Evolutionary conservation across 2,797 vertebrate genomes (phyloP).

Genomic region (Chaenodraco wilsoni): DNA sequence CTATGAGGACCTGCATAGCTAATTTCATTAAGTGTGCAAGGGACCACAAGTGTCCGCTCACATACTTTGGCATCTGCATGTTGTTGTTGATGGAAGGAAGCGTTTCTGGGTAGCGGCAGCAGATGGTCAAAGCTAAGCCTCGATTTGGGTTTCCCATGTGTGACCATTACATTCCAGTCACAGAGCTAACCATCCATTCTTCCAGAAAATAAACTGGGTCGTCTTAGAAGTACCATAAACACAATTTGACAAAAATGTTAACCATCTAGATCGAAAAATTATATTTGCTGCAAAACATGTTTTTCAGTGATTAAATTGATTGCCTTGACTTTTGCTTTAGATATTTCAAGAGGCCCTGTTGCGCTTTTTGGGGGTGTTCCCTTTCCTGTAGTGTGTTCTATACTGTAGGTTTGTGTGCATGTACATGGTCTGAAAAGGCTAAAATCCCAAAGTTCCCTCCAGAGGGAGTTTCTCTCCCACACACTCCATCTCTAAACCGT

Average conservation of each 20-base stretch:
- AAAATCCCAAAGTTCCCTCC: too few species aligned
- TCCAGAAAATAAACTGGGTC: too few species aligned
- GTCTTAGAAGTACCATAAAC: too few species aligned
- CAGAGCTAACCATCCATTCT: conserved; percentile 8
- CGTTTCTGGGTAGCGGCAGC: conserved; percentile 31
- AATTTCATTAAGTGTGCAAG: conserved; percentile 49
- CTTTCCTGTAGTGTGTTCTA: too few species aligned
- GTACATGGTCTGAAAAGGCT: too few species aligned
- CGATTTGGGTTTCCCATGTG: conserved; percentile 20
- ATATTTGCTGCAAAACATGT: not conserved
- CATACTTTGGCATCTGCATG: conserved; percentile 25
- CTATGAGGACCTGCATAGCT: conserved; percentile 24
- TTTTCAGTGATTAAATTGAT: not conserved
- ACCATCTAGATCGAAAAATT: not conserved
- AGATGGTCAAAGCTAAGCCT: conserved; percentile 47
- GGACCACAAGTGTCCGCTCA: conserved; percentile 10
- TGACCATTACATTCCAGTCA: conserved; percentile 30
- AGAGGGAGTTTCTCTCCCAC: too few species aligned
- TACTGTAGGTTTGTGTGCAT: too few species aligned
- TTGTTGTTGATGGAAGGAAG: conserved; percentile 23
- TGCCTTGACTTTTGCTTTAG: not conserved
- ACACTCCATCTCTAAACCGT: too few species aligned
- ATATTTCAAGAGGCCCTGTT: not conserved
- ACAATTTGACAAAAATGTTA: not conserved
- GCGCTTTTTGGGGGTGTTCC: too few species aligned